These are phyloP conservation scores for Gambelia wislizenii DNA, from an alignment of 2,797 vertebrate genomes.

Conservation along the genomic window DNA sequence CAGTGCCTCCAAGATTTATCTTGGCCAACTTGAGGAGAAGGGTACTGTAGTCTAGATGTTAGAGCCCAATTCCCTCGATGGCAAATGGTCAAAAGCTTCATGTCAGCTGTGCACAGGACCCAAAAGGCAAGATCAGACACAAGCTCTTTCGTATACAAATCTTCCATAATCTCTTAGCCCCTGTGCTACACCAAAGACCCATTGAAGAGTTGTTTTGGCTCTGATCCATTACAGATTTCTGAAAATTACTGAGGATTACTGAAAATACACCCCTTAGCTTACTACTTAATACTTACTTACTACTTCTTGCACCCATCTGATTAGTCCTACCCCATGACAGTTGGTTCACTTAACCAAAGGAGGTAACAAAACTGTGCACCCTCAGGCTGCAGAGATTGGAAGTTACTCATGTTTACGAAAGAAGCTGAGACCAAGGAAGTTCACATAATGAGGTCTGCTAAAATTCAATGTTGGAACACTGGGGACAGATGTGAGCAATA, in stretches of 20 bases:
- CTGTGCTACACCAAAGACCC: not conserved
- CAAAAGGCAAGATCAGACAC: not conserved
- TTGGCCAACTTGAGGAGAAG: not conserved
- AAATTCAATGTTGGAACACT: not conserved
- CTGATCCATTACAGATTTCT: not conserved
- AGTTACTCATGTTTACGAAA: not conserved
- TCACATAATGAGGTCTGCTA: not conserved
- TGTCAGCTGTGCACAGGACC: not conserved
- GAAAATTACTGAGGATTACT: no score
- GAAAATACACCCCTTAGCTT: not conserved
- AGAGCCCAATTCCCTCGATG: not conserved
- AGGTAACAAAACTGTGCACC: no score
- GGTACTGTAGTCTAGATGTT: not conserved
- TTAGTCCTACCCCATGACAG: not conserved
- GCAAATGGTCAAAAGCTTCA: not conserved
- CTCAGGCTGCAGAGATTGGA: not conserved
- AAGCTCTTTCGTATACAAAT: not conserved
- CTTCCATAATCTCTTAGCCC: not conserved
- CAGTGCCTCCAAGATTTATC: not conserved
- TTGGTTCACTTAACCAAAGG: not conserved
- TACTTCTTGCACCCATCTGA: not conserved
- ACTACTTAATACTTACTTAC: no score
- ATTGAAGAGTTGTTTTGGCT: not conserved
- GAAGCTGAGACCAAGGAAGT: not conserved
- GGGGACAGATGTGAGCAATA: not conserved